phyloP scores from a whole-genome alignment of 2,888 invertebrate genomes.

The Andricus quercusramuli region DNA sequence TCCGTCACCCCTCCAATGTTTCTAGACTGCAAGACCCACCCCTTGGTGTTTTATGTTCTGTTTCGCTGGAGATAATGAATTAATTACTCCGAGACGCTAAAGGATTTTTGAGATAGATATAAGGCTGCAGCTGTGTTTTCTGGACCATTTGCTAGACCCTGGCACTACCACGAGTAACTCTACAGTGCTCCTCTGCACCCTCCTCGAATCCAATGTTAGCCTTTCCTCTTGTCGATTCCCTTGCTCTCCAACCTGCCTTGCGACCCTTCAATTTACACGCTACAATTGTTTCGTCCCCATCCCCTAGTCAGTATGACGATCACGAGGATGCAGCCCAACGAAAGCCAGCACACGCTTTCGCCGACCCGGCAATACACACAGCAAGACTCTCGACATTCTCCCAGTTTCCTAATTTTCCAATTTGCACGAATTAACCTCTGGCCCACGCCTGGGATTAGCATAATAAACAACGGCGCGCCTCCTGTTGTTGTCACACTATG shows the following conservation, averaged over 20 bases:
- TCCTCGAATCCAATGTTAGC: slow-evolving; percentile 45
- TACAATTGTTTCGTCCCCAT: slow-evolving; percentile 64
- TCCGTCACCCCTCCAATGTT: background rate
- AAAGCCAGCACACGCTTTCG: slow-evolving; percentile 53
- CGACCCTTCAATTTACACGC: slow-evolving; percentile 62
- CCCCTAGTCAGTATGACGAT: slow-evolving; percentile 43
- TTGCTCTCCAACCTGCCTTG: slow-evolving; percentile 48
- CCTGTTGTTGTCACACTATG: background rate
- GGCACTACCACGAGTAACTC: slow-evolving; percentile 54
- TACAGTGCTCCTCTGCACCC: slow-evolving; percentile 45
- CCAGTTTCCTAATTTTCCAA: slow-evolving; percentile 60
- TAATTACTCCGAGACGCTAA: slow-evolving; percentile 58
- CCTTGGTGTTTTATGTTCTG: background rate
- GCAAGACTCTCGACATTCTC: slow-evolving; percentile 50
- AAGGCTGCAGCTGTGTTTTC: slow-evolving; percentile 63
- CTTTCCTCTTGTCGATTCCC: slow-evolving; percentile 45
- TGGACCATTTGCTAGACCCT: slow-evolving; percentile 64
- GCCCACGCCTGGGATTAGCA: slow-evolving; percentile 52
- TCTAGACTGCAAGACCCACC: background rate
- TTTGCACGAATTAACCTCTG: slow-evolving; percentile 59
- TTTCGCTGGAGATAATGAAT: slow-evolving; percentile 54
- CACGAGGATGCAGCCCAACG: slow-evolving; percentile 51
- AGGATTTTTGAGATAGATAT: slow-evolving; percentile 58
- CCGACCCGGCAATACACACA: slow-evolving; percentile 31
- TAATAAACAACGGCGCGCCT: slow-evolving; percentile 52